A percentile compares a stretch with the other conserved stretches of the same genome.
Conservation (phyloP, 2,888 invertebrate species). For the Caenorhabditis japonica region DNA sequence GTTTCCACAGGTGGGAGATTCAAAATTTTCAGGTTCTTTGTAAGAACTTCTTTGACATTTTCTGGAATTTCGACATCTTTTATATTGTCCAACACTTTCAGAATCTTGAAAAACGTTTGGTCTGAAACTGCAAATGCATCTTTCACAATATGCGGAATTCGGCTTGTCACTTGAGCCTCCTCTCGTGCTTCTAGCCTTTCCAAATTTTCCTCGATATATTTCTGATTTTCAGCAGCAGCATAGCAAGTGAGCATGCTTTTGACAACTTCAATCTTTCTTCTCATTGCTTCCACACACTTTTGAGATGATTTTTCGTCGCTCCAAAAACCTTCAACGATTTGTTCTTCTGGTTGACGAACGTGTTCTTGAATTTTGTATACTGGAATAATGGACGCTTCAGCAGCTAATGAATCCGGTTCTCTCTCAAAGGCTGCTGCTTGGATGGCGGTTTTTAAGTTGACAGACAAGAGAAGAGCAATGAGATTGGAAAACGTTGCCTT, state of each 20-base stretch:
- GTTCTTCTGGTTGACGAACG: slow-evolving; percentile 37
- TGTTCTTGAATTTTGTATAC: slow-evolving; percentile 21
- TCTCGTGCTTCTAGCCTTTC: not conserved
- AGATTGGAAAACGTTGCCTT: slow-evolving; percentile 19
- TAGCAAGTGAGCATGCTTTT: slow-evolving; percentile 36
- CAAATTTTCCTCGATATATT: not conserved
- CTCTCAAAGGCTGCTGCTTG: slow-evolving; percentile 23
- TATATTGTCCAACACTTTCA: slow-evolving; percentile 28
- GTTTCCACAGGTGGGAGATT: slow-evolving; percentile 20
- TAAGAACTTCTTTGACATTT: slow-evolving; percentile 12
- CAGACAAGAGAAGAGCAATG: slow-evolving; percentile 14
- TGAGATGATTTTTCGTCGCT: slow-evolving; percentile 12
- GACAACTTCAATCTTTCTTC: slow-evolving; percentile 32
- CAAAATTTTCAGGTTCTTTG: slow-evolving; percentile 27
- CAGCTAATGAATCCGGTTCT: slow-evolving; percentile 15
- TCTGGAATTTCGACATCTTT: slow-evolving; percentile 13
- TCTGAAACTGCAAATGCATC: slow-evolving; percentile 25
- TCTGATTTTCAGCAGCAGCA: slow-evolving; percentile 20
- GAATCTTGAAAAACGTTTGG: slow-evolving; percentile 25
- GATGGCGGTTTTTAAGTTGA: slow-evolving; percentile 23
- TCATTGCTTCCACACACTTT: slow-evolving; percentile 18
- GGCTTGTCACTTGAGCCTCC: not conserved
- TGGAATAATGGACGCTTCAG: slow-evolving; percentile 10
- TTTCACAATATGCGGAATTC: slow-evolving; percentile 7
- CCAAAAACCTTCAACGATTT: slow-evolving; percentile 51